Evolutionary conservation across 2,113 vertebrate species (phyloP).

Genomic region (Cyanoliseus patagonus): DNA sequence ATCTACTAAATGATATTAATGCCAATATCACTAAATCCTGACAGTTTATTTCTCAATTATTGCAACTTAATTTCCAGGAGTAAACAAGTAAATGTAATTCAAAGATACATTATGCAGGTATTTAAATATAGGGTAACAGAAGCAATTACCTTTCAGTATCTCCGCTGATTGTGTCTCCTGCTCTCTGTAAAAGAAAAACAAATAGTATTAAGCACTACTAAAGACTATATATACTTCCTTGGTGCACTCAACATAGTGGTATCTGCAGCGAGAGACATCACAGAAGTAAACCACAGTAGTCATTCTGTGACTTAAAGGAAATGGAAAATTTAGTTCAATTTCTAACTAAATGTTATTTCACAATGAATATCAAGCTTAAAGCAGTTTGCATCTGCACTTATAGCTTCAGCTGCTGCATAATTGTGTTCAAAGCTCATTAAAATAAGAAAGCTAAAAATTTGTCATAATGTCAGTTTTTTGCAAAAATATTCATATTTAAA

Average conservation of each 20-base stretch:
- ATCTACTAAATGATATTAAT: background rate
- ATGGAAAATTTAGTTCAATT: background rate
- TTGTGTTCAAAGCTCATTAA: background rate
- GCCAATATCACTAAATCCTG: background rate
- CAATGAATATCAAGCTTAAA: background rate
- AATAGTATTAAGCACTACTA: background rate
- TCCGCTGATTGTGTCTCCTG: constrained; percentile 75
- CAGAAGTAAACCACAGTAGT: constrained; percentile 19
- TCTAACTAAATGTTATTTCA: background rate
- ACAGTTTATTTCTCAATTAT: background rate
- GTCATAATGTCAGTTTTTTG: background rate
- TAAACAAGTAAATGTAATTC: background rate
- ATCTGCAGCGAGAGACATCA: background rate
- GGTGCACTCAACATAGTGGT: background rate
- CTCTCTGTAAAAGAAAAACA: constrained; percentile 72
- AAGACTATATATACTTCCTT: background rate
- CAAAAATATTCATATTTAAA: background rate
- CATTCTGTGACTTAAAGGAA: constrained; percentile 19
- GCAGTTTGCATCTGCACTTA: background rate
- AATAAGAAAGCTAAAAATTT: background rate
- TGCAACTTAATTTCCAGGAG: background rate
- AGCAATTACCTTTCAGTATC: constrained; percentile 78
- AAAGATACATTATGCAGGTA: background rate
- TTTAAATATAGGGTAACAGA: background rate
- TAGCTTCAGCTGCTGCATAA: background rate